A percentile compares a stretch with the other conserved stretches of the same genome.
These are phyloP conservation scores for Pocillopora grandis DNA, from an alignment of 92 coral and sea anemone genomes.

Conservation along the genomic window DNA sequence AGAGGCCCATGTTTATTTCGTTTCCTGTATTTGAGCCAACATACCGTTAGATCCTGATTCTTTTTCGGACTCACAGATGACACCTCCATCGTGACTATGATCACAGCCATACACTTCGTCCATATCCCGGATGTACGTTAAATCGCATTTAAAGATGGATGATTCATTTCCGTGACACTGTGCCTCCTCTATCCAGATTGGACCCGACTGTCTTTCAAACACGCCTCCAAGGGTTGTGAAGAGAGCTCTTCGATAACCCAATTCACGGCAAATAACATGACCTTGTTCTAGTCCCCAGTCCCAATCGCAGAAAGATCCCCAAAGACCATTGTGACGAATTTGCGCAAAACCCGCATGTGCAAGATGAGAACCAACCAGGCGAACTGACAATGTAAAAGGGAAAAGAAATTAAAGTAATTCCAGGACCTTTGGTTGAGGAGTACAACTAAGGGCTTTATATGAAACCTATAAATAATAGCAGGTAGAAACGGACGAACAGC, in stretches of 20 bases:
- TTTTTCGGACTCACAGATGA: constrained; percentile 28
- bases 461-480: too few species aligned
- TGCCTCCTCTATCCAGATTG: constrained; percentile 31
- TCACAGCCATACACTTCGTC: background rate
- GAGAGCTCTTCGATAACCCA: constrained; percentile 33
- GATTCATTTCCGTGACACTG: constrained; percentile 38
- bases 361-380: constrained; percentile 32
- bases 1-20: too few species aligned
- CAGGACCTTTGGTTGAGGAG: background rate
- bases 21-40: background rate
- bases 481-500: too few species aligned
- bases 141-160: constrained; percentile 26
- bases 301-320: constrained; percentile 51
- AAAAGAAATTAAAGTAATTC: background rate
- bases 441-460: too few species aligned
- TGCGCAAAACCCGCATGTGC: constrained; percentile 41
- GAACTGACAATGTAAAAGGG: constrained; percentile 7
- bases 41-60: constrained; percentile 36
- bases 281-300: constrained; percentile 39
- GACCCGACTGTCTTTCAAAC: constrained; percentile 25
- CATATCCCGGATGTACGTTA: constrained; percentile 19
- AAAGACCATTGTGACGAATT: constrained; percentile 30
- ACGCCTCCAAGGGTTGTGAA: constrained; percentile 27
- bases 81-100: constrained; percentile 24
- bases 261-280: constrained; percentile 42